Evolutionary conservation across 2,797 vertebrate genomes (phyloP), one percentile per base, ranked within the genome.

Genomic region (Acanthurus tractus): DNA sequence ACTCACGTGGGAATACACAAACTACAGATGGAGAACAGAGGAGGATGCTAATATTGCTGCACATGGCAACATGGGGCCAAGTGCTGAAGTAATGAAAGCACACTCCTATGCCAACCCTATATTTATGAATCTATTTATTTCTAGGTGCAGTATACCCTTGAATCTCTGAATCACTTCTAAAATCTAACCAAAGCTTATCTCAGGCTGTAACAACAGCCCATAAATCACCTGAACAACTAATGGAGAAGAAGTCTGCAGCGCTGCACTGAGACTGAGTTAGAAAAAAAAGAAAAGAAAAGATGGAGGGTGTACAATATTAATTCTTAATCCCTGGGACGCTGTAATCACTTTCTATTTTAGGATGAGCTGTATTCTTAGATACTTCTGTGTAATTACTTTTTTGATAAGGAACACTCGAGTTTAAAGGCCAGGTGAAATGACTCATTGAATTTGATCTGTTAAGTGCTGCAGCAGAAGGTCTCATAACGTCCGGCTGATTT

Each of bases 331-430:
- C 29, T 23, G 23, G 29, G 59, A 70, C 40, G 18, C 71, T 71
- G 38, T 70, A 74, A 85, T 88, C 70, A 56, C 68, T 62, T 86
- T 84, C 82, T 84, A 83, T 83, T 87, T 86, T 79, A 74, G 68
- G 75, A 62, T 46, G 55, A 57, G 61, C 53, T 48, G 18, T 82
- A 76, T 76, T 83, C 69, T 81, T 67, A 68, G 74, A 65, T 53
- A 70, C 50, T 55, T 73, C 38, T 55, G 20, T 65, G 36, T 89
- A 86, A 88, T 89, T 81, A 70, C 56, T 73, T 73, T 78, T 82
- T 23, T 52, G 71, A 81, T 89, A 25, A 52, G 63, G 61, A 61
- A 38, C 61, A 23, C 55, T 83, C 3, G 18, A 36, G 62, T 76
- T 86, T 82, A 78, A 84, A 86, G 76, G 62, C 63, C 74, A 58